Evolutionary conservation across 2,888 invertebrate species (phyloP).

Genomic region (Adelognathus sp.): DNA sequence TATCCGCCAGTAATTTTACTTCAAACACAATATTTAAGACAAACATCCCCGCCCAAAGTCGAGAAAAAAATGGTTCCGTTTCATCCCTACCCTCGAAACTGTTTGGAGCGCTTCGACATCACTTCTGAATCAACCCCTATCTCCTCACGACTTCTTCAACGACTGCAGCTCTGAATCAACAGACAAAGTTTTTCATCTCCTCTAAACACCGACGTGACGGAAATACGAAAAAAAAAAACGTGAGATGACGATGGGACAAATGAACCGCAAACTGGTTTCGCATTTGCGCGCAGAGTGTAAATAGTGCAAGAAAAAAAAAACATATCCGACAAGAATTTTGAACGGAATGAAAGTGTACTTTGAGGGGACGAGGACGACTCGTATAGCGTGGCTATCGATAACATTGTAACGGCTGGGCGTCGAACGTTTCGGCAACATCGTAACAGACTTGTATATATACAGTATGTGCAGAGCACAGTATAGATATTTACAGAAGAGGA

Average conservation of each 20-base stretch:
- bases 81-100: no score
- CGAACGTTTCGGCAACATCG: not conserved
- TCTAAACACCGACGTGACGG: constrained; percentile 26
- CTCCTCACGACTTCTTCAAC: no score
- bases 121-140: no score
- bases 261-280: not conserved
- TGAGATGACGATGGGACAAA: not conserved
- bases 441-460: not conserved
- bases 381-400: constrained; percentile 21
- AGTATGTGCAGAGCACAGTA: not conserved
- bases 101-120: no score
- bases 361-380: not conserved
- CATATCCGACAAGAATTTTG: constrained; percentile 12
- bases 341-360: not conserved
- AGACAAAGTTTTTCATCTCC: constrained; percentile 23
- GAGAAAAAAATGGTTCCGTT: no score
- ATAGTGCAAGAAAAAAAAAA: constrained; percentile 4
- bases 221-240: not conserved
- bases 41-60: no score
- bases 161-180: no score
- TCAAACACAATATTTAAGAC: no score
- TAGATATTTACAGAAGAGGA: constrained; percentile 11
- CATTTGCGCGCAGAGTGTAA: not conserved
- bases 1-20: no score
- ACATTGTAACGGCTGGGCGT: not conserved